A percentile compares a stretch with the other conserved stretches of the same genome.
These are phyloP conservation scores for Drosophila novamexicana DNA, from an alignment of 1,140 invertebrate species.

Conservation along the genomic window DNA sequence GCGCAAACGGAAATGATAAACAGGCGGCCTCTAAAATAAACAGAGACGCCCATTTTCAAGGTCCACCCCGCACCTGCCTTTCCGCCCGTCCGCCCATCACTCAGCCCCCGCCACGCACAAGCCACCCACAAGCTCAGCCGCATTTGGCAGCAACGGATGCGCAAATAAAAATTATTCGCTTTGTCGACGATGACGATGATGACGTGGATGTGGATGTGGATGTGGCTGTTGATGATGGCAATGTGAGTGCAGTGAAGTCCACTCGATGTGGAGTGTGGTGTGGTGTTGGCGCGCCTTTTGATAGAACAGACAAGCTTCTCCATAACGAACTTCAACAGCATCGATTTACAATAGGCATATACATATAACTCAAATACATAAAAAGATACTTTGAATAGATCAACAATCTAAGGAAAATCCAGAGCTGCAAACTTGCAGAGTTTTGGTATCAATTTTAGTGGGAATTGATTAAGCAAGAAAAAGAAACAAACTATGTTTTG, in stretches of 20 bases:
- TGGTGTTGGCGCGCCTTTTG: not conserved
- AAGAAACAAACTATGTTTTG: too few species aligned
- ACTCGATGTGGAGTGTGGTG: not conserved
- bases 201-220: not conserved
- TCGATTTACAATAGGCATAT: not conserved
- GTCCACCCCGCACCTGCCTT: slow-evolving; percentile 17
- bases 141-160: slow-evolving; percentile 61
- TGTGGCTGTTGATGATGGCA: slow-evolving; percentile 5
- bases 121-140: slow-evolving; percentile 20
- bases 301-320: slow-evolving; percentile 10
- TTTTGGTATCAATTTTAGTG: too few species aligned
- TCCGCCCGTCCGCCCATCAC: not conserved
- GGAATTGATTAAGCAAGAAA: too few species aligned
- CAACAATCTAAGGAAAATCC: too few species aligned
- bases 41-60: slow-evolving; percentile 51
- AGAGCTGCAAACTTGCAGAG: too few species aligned
- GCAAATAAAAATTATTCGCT: slow-evolving; percentile 73
- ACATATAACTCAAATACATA: too few species aligned
- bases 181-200: slow-evolving; percentile 38
- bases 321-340: not conserved
- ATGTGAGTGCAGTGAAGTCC: not conserved
- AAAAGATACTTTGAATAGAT: too few species aligned
- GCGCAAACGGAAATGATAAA: slow-evolving; percentile 75
- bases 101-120: not conserved
- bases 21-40: slow-evolving; percentile 47